phyloP scores from a whole-genome alignment of 2,797 vertebrate genomes.

The Chelmon rostratus region DNA sequence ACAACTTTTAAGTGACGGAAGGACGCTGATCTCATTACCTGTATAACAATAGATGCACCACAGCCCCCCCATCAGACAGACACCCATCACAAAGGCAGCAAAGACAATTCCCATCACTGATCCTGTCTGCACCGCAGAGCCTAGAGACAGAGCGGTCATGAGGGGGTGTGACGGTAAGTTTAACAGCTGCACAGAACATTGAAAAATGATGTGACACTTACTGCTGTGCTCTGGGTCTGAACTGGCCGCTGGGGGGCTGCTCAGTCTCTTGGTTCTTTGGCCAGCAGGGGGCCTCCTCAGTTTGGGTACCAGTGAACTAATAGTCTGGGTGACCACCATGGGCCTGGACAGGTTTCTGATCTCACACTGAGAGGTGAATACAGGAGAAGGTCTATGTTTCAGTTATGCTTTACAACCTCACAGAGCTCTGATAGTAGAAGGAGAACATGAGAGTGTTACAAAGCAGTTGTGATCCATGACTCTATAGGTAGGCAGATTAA shows the following conservation, averaged over 20 bases:
- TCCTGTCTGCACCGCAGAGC: constrained; percentile 61
- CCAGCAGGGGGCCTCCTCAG: constrained; percentile 60
- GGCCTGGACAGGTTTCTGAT: constrained; percentile 88
- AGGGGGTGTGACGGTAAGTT: not conserved
- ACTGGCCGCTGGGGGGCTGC: constrained; percentile 37
- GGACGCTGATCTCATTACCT: constrained; percentile 75
- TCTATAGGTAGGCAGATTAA: not conserved
- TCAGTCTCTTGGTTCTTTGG: constrained; percentile 67
- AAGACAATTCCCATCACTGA: constrained; percentile 85
- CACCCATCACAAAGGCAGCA: constrained; percentile 87
- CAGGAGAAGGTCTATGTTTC: not conserved
- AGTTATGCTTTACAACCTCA: not conserved
- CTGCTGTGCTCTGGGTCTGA: constrained; percentile 58
- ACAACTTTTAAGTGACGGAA: not conserved
- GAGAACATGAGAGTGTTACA: not conserved
- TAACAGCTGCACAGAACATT: not conserved
- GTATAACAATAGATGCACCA: constrained; percentile 87
- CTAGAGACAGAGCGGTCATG: constrained; percentile 50
- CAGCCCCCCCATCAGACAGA: constrained; percentile 85
- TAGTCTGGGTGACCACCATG: constrained; percentile 86
- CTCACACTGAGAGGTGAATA: constrained; percentile 82
- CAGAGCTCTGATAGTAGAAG: not conserved
- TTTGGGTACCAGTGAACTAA: constrained; percentile 63
- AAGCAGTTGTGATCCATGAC: not conserved
- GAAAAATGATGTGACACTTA: constrained; percentile 50